Conservation (phyloP, 1,140 invertebrate species). For the Microplitis demolitor region DNA sequence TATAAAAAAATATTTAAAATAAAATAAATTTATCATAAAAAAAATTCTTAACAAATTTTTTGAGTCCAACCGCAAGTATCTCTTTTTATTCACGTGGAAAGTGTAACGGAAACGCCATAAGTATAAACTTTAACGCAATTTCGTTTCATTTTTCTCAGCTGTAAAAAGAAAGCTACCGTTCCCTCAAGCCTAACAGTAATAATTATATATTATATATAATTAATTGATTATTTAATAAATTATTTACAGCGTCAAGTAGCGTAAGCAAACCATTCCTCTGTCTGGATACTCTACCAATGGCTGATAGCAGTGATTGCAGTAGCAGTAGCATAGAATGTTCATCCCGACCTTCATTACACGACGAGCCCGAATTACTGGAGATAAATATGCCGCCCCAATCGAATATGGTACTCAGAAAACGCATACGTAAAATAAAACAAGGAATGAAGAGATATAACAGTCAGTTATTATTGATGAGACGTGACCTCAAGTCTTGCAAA, state of each 20-base stretch:
- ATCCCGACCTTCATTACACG: conserved; percentile 54
- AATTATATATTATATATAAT: conserved; percentile 5
- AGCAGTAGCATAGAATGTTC: conserved; percentile 54
- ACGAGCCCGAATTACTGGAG: conserved; percentile 64
- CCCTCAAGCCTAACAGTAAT: neutral
- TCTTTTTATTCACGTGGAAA: neutral
- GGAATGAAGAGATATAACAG: conserved; percentile 87
- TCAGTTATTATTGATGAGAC: conserved; percentile 74
- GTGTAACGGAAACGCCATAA: too few relatives aligned
- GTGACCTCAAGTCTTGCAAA: conserved; percentile 78
- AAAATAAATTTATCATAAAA: too few relatives aligned
- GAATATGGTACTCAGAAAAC: conserved; percentile 82
- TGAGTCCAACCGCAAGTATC: neutral
- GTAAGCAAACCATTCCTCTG: conserved; percentile 68
- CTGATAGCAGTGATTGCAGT: conserved; percentile 53
- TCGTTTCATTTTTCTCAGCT: too few relatives aligned
- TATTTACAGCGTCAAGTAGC: conserved; percentile 63
- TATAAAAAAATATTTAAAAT: too few relatives aligned
- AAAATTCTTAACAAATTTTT: neutral
- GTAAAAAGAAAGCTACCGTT: too few relatives aligned
- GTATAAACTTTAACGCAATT: too few relatives aligned
- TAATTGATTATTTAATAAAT: neutral
- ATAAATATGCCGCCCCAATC: conserved; percentile 71
- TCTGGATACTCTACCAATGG: conserved; percentile 66
- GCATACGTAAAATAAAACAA: conserved; percentile 84